Conservation (phyloP, 2,888 invertebrate genomes). For the Pachydiplax longipennis region DNA sequence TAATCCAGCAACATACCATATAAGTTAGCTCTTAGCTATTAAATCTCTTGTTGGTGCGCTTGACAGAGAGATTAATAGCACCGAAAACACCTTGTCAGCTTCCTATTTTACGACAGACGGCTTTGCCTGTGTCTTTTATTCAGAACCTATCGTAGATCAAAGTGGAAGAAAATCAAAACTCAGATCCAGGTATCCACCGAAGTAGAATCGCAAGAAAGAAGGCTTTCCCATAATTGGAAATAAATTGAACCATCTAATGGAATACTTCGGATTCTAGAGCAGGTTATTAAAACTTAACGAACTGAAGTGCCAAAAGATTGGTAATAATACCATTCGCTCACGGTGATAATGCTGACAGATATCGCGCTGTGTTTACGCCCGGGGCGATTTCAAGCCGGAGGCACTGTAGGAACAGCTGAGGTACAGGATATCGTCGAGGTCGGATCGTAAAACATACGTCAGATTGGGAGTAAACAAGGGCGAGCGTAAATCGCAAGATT, state of each 20-base stretch:
- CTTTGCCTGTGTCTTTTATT: neutral
- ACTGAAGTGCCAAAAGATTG: neutral
- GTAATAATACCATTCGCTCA: neutral
- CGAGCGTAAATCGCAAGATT: neutral
- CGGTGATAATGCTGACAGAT: neutral
- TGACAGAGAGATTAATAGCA: neutral
- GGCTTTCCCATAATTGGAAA: no score
- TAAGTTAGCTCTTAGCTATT: neutral
- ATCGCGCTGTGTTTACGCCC: neutral
- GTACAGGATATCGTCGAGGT: neutral
- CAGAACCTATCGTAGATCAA: no score
- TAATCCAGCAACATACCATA: neutral
- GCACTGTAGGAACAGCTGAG: neutral
- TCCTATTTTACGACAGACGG: neutral
- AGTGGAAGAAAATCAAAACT: no score
- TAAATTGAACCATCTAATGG: neutral
- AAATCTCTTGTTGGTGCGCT: neutral
- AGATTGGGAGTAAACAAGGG: neutral
- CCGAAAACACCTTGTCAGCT: neutral
- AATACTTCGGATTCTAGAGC: neutral
- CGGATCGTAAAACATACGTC: neutral
- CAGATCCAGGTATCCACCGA: no score
- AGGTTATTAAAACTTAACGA: neutral
- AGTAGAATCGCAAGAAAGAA: no score
- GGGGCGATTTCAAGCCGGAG: neutral